Evolutionary conservation across 2,888 invertebrate species (phyloP).

Genomic region (Chalcosyrphus nemorum): DNA sequence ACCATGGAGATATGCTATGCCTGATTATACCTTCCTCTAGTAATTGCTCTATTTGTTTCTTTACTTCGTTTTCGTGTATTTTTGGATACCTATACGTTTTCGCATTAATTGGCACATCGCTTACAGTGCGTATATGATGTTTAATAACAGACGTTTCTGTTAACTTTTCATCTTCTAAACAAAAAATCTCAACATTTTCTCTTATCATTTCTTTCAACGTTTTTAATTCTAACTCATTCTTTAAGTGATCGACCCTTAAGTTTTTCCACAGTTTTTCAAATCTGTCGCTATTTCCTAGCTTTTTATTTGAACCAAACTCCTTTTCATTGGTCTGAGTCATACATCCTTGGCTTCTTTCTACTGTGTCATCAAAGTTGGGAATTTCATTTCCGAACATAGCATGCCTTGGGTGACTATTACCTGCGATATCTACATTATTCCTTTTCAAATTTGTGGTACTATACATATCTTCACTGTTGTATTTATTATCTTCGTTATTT

Average conservation of each 20-base stretch:
- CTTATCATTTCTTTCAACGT: neutral
- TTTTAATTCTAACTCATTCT: neutral
- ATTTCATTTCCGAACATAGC: no score
- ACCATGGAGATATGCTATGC: neutral
- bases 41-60: neutral
- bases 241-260: neutral
- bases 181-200: neutral
- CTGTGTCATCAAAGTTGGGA: no score
- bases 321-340: neutral
- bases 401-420: neutral
- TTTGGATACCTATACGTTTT: conserved; percentile 3
- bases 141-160: neutral
- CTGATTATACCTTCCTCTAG: neutral
- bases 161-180: neutral
- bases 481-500: neutral
- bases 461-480: neutral
- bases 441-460: neutral
- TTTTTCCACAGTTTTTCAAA: neutral
- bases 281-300: neutral
- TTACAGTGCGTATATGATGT: neutral
- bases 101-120: neutral
- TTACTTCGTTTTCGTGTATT: neutral
- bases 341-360: no score
- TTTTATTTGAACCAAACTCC: neutral
- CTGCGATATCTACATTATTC: no score